Percentiles rank a stretch among this genome's conserved stretches.
phyloP scores from a whole-genome alignment of 2,797 vertebrate species.

The Phataginus tetradactyla region DNA sequence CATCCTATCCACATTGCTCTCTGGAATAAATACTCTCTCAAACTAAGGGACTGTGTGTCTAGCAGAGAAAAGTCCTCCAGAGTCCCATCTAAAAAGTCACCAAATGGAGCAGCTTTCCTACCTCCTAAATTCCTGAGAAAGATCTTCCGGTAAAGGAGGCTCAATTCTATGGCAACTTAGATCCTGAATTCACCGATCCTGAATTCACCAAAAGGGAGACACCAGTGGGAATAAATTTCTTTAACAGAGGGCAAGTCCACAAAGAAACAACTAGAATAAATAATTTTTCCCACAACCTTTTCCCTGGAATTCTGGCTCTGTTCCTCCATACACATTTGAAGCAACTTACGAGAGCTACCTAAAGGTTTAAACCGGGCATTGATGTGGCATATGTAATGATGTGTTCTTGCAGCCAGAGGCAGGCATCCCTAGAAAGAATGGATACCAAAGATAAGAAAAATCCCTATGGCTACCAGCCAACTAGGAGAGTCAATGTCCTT shows the following conservation, averaged over 20 bases:
- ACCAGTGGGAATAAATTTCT: neutral
- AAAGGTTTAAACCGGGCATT: neutral
- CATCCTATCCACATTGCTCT: neutral
- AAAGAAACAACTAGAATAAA: neutral
- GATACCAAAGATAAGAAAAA: conserved; percentile 41
- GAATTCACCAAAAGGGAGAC: conserved; percentile 25
- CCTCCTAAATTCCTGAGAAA: conserved; percentile 27
- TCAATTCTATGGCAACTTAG: conserved; percentile 21
- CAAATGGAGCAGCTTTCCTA: conserved; percentile 32
- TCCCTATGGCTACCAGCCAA: neutral
- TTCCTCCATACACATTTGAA: conserved; percentile 4
- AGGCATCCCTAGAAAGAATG: conserved; percentile 58
- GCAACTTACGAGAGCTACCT: conserved; percentile 40
- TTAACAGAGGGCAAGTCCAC: neutral
- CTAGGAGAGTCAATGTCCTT: conserved; percentile 19
- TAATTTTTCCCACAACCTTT: neutral
- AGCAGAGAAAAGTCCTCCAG: neutral
- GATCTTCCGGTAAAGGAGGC: conserved; percentile 10
- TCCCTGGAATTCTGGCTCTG: conserved; percentile 30
- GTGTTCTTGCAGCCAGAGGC: conserved; percentile 17
- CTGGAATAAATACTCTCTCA: neutral
- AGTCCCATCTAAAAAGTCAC: neutral
- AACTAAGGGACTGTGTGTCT: conserved; percentile 1
- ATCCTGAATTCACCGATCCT: conserved; percentile 15
- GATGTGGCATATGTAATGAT: conserved; percentile 19